Conservation (phyloP, 2,888 invertebrate species). For the Monopis laevigella region DNA sequence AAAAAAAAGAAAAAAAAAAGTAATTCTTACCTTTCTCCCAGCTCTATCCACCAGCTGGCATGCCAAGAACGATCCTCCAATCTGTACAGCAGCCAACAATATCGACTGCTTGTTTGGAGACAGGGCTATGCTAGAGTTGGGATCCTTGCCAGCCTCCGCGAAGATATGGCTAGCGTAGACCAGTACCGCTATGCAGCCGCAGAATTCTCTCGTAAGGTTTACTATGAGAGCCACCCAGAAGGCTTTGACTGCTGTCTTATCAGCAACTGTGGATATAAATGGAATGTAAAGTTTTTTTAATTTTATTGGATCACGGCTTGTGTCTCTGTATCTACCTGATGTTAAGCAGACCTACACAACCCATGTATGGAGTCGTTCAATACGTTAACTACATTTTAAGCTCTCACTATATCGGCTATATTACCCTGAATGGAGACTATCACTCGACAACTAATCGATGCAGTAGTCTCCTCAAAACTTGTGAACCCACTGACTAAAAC, state of each 20-base stretch:
- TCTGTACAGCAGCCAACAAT: conserved; percentile 50
- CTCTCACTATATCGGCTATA: no score
- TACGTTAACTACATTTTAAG: no score
- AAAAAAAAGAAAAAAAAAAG: no score
- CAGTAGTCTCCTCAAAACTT: no score
- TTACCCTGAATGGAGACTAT: no score
- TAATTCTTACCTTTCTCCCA: conserved; percentile 42
- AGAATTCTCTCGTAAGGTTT: conserved; percentile 52
- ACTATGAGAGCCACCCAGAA: conserved; percentile 58
- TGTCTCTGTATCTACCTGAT: no score
- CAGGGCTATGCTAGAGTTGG: conserved; percentile 34
- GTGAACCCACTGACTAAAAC: no score
- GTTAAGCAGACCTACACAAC: no score
- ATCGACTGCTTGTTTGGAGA: conserved; percentile 55
- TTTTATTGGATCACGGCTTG: no score
- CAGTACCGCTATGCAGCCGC: conserved; percentile 54
- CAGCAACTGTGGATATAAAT: conserved; percentile 43
- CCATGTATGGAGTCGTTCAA: no score
- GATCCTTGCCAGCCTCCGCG: conserved; percentile 38
- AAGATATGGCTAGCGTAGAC: conserved; percentile 59
- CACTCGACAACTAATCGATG: no score
- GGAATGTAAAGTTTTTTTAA: no score
- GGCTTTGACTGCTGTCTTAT: conserved; percentile 48
- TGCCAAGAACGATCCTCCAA: conserved; percentile 50
- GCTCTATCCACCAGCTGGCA: conserved; percentile 52